A percentile compares a stretch with the other conserved stretches of the same genome.
These are phyloP conservation scores for Phylloscopus collybita DNA, from an alignment of 2,797 vertebrate species.

Conservation along the genomic window DNA sequence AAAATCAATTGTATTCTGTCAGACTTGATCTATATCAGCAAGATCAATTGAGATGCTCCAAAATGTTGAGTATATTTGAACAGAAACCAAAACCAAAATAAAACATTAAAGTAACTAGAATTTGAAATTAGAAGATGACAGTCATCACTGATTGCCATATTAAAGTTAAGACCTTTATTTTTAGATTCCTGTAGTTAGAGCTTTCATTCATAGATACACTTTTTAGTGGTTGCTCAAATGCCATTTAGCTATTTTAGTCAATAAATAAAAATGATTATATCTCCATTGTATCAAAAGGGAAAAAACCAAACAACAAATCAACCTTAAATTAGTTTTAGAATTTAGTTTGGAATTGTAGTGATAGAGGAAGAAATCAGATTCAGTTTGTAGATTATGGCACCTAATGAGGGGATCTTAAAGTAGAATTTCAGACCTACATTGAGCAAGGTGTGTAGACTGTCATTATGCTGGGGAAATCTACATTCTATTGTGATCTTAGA, in stretches of 20 bases:
- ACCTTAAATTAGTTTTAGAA: not conserved
- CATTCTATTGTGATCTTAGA: not conserved
- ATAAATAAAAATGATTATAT: not conserved
- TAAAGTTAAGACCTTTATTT: not conserved
- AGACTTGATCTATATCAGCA: not conserved
- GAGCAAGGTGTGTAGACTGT: not conserved
- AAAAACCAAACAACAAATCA: accelerated
- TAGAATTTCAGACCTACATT: not conserved
- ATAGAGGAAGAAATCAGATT: not conserved
- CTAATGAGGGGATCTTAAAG: not conserved
- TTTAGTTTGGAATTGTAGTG: not conserved
- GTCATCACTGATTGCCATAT: not conserved
- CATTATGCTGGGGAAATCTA: not conserved
- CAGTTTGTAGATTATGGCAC: not conserved
- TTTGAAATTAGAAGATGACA: not conserved
- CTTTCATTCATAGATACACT: not conserved
- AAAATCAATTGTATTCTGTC: slow-evolving; percentile 1
- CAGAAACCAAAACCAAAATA: slow-evolving; percentile 22
- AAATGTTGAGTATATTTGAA: slow-evolving; percentile 17
- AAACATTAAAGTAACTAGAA: not conserved
- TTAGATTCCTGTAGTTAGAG: not conserved
- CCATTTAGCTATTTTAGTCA: not conserved
- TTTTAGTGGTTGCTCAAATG: not conserved
- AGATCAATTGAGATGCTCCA: slow-evolving; percentile 1
- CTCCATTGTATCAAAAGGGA: not conserved